phyloP scores from a whole-genome alignment of 2,797 vertebrate species.

The Ceryle rudis region DNA sequence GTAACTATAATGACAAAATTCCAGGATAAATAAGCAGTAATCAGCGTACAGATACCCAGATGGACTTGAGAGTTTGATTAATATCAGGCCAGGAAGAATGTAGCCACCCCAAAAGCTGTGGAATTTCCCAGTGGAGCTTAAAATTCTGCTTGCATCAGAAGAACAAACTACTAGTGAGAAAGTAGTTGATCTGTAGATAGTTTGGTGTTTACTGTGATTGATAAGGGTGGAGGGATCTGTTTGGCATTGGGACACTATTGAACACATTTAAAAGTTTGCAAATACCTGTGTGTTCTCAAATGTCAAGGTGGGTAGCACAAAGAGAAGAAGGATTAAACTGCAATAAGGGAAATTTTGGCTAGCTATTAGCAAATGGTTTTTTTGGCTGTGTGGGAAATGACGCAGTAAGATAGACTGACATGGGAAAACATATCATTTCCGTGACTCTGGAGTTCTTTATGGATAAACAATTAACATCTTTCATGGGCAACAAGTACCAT shows the following conservation, averaged over 20 bases:
- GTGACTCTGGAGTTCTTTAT: background rate
- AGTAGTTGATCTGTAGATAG: accelerated
- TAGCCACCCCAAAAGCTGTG: background rate
- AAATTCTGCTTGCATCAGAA: background rate
- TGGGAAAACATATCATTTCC: accelerated
- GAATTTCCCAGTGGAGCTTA: background rate
- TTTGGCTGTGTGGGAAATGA: background rate
- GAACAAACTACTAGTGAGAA: background rate
- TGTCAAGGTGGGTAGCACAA: background rate
- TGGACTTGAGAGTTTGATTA: background rate
- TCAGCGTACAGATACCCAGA: background rate
- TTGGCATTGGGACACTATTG: accelerated
- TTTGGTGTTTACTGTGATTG: background rate
- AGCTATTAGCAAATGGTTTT: background rate
- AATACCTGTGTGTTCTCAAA: background rate
- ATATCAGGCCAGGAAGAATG: background rate
- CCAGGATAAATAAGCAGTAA: background rate
- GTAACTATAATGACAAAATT: background rate
- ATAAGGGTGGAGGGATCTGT: too few species aligned
- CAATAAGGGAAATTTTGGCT: background rate
- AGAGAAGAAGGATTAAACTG: background rate
- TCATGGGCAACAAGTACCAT: background rate
- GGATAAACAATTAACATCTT: background rate
- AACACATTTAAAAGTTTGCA: background rate
- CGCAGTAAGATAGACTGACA: background rate